phyloP scores from a whole-genome alignment of 2,888 invertebrate species.

The Scaptomyza tumidula region DNA sequence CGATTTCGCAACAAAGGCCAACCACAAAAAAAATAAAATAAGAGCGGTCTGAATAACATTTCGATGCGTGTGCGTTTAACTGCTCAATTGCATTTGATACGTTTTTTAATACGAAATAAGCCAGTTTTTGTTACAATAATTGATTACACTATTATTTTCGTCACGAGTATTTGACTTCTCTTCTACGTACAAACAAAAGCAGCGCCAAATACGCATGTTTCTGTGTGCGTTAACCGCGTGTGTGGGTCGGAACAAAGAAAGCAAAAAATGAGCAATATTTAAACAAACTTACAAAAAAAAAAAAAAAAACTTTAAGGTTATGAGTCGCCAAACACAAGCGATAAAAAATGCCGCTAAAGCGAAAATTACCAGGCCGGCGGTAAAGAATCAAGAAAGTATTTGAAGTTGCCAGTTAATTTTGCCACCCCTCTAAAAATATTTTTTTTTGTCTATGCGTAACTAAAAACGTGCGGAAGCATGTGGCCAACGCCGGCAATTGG shows the following conservation, averaged over 20 bases:
- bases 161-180: conserved; percentile 19
- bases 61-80: conserved; percentile 15
- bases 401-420: conserved; percentile 25
- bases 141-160: not conserved
- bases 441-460: conserved; percentile 15
- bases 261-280: conserved; percentile 58
- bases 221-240: conserved; percentile 65
- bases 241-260: conserved; percentile 68
- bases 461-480: conserved; percentile 45
- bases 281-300: conserved; percentile 74
- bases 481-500: conserved; percentile 58
- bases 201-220: conserved; percentile 47
- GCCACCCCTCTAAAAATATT: conserved; percentile 51
- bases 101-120: not conserved
- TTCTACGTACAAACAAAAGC: conserved; percentile 22
- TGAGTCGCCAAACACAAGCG: conserved; percentile 46
- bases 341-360: conserved; percentile 66
- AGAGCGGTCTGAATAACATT: conserved; percentile 13
- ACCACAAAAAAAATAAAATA: conserved; percentile 16
- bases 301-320: conserved; percentile 77
- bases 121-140: conserved; percentile 3
- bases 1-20: conserved; percentile 52
- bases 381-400: conserved; percentile 25
- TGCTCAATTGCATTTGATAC: conserved; percentile 11
- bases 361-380: conserved; percentile 25